Evolutionary conservation across 2,888 invertebrate species (phyloP).

Genomic region (Parnassius smintheus): DNA sequence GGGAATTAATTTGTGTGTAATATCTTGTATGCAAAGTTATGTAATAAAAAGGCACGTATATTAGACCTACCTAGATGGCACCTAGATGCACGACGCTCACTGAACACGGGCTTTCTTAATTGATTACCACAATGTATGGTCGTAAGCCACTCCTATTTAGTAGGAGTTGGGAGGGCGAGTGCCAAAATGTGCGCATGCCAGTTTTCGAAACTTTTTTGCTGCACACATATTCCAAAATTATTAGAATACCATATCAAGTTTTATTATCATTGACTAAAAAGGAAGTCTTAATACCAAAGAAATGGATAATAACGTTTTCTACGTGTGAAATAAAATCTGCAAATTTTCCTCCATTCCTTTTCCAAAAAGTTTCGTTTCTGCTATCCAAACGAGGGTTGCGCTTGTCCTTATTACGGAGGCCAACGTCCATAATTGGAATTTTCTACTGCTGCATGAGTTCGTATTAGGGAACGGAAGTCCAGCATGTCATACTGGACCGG

Average conservation of each 20-base stretch:
- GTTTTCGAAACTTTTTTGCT: no score
- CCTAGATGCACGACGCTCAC: no score
- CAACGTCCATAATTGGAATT: conserved; percentile 52
- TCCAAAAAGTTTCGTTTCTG: conserved; percentile 19
- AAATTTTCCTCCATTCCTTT: conserved; percentile 12
- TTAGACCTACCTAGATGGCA: no score
- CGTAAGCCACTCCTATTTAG: no score
- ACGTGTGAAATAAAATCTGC: conserved; percentile 18
- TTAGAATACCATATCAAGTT: not conserved
- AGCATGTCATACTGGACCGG: conserved; percentile 57
- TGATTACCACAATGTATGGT: no score
- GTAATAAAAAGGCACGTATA: no score
- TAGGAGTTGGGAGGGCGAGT: no score
- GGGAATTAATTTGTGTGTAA: conserved; percentile 10
- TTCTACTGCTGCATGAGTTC: conserved; percentile 36
- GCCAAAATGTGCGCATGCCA: no score
- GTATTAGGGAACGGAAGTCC: conserved; percentile 57
- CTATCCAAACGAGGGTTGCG: conserved; percentile 7
- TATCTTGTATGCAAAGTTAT: not conserved
- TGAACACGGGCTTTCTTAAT: no score
- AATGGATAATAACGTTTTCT: conserved; percentile 3
- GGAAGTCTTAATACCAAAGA: not conserved
- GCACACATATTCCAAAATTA: no score
- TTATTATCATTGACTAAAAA: not conserved
- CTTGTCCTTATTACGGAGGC: conserved; percentile 42